These are phyloP conservation scores for Acrossocheilus fasciatus DNA, from an alignment of 2,797 vertebrate genomes.

Conservation along the genomic window DNA sequence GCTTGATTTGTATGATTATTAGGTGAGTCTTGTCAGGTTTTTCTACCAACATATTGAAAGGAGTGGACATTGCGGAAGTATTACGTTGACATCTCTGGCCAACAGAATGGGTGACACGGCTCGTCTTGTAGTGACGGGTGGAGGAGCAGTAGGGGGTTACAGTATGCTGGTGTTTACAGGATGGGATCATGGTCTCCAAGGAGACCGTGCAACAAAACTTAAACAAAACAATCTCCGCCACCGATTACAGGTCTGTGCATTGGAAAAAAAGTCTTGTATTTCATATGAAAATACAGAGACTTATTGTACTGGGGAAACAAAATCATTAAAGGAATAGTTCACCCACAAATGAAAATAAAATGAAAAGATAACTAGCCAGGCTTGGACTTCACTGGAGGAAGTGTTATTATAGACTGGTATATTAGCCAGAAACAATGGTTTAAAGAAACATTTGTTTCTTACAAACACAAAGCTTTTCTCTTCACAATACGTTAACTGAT, in stretches of 20 bases:
- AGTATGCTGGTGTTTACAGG: conserved; percentile 84
- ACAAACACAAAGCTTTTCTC: background rate
- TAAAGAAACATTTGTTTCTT: background rate
- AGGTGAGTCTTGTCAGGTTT: conserved; percentile 75
- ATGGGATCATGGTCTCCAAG: conserved; percentile 87
- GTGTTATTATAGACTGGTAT: too few relatives aligned
- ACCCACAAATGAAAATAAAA: background rate
- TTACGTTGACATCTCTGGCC: conserved; percentile 15
- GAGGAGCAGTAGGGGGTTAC: conserved; percentile 79
- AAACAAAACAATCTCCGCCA: conserved; percentile 85
- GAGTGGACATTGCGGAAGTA: background rate
- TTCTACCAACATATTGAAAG: background rate
- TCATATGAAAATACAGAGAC: background rate
- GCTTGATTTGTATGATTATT: conserved; percentile 80
- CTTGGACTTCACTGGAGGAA: too few relatives aligned
- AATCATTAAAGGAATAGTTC: background rate
- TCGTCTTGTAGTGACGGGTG: conserved; percentile 81
- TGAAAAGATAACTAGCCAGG: too few relatives aligned
- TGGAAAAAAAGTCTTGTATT: background rate
- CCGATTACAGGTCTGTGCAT: conserved; percentile 82
- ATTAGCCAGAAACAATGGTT: background rate
- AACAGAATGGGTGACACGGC: conserved; percentile 81
- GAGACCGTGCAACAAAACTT: conserved; percentile 74
- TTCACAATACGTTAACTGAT: background rate
- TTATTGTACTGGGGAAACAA: background rate